Percentiles rank a stretch among this genome's conserved stretches.
These are phyloP conservation scores for Escarpia spicata DNA, from an alignment of 2,888 invertebrate species.

Conservation along the genomic window DNA sequence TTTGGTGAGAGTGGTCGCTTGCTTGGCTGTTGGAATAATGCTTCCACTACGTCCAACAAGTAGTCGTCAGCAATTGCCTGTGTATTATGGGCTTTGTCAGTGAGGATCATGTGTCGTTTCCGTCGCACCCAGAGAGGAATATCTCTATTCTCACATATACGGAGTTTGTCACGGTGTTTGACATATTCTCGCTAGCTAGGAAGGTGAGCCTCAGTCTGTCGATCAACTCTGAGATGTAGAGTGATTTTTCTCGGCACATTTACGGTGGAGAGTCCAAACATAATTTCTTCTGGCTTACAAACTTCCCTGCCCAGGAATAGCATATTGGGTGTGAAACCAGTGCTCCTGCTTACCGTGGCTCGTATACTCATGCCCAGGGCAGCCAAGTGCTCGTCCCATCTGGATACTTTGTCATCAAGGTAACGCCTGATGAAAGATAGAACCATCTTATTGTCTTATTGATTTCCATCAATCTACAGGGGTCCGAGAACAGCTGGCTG, in stretches of 20 bases:
- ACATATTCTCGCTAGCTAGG: background rate
- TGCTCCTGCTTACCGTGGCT: background rate
- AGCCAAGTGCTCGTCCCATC: too few relatives aligned
- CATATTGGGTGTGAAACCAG: constrained; percentile 21
- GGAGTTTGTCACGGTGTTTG: too few relatives aligned
- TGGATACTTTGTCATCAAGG: too few relatives aligned
- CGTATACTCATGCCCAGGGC: background rate
- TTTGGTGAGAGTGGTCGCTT: background rate
- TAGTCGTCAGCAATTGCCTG: background rate
- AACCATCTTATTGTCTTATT: constrained; percentile 30
- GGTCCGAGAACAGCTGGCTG: constrained; percentile 22
- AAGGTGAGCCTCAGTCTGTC: background rate
- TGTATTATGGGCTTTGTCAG: background rate
- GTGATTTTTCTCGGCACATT: too few relatives aligned
- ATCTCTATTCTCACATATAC: background rate
- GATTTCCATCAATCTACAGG: constrained; percentile 29
- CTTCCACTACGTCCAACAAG: background rate
- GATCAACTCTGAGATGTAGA: background rate
- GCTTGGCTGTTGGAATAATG: background rate
- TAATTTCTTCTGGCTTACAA: background rate
- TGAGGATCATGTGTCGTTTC: background rate
- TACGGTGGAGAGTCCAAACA: background rate
- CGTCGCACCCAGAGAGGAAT: background rate
- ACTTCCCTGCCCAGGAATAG: constrained; percentile 20
- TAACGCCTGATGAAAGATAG: background rate